Conservation (phyloP, 2,888 invertebrate genomes). For the Unio delphinus region DNA sequence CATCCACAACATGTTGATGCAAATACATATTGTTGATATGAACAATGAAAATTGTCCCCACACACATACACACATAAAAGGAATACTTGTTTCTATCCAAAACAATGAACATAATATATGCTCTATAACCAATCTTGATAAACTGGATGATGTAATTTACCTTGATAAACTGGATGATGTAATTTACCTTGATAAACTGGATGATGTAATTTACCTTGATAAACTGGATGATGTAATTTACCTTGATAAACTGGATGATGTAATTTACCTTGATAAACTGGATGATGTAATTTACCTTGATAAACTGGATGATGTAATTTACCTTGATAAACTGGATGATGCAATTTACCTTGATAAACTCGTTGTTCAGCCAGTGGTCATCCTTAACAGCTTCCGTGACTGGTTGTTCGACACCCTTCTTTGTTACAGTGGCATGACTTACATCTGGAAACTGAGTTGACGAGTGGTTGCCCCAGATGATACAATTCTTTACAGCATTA, state of each 20-base stretch:
- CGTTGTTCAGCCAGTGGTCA: slow-evolving; percentile 83
- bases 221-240: slow-evolving; percentile 74
- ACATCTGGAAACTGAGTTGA: slow-evolving; percentile 98
- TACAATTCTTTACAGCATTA: slow-evolving; percentile 87
- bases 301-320: slow-evolving; percentile 76
- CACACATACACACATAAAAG: no score
- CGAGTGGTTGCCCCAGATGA: slow-evolving; percentile 99
- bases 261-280: slow-evolving; percentile 80
- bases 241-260: neutral
- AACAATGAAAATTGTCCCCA: no score
- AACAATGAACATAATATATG: neutral
- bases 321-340: slow-evolving; percentile 59
- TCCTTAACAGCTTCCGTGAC: slow-evolving; percentile 84
- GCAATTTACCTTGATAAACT: slow-evolving; percentile 80
- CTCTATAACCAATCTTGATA: neutral
- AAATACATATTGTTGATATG: no score
- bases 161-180: slow-evolving; percentile 40
- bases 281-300: slow-evolving; percentile 74
- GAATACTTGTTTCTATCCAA: no score
- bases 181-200: neutral
- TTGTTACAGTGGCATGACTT: slow-evolving; percentile 72
- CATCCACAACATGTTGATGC: no score
- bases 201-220: slow-evolving; percentile 75
- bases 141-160: slow-evolving; percentile 39
- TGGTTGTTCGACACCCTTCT: slow-evolving; percentile 71